Percentiles rank a stretch among this genome's conserved stretches.
phyloP scores from a whole-genome alignment of 2,113 vertebrate genomes.

The Sitta europaea region DNA sequence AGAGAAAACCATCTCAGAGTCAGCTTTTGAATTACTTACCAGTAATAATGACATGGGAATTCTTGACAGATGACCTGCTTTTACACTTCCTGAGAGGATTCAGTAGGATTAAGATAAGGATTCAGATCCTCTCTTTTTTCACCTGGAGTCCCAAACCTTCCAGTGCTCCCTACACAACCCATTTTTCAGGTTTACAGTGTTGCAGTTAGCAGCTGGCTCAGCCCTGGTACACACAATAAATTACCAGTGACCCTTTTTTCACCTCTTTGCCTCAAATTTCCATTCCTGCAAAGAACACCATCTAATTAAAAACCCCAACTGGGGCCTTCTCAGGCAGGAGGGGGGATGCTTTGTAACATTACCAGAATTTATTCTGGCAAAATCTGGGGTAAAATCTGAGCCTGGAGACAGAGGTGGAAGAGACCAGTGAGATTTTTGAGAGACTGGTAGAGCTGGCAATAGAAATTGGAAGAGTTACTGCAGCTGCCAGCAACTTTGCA shows the following conservation, averaged over 20 bases:
- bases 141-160: background rate
- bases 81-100: background rate
- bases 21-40: background rate
- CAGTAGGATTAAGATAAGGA: background rate
- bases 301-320: slow-evolving; percentile 36
- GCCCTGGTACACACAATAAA: background rate
- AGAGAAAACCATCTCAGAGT: background rate
- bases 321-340: background rate
- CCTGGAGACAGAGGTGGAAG: background rate
- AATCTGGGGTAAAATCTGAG: background rate
- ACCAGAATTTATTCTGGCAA: background rate
- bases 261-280: background rate
- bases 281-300: background rate
- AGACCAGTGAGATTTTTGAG: background rate
- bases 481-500: background rate
- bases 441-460: background rate
- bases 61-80: background rate
- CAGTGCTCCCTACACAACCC: background rate
- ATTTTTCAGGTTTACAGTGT: background rate
- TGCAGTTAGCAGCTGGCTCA: background rate
- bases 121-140: background rate
- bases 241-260: background rate
- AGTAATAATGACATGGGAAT: background rate
- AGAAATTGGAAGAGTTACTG: background rate
- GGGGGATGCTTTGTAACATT: background rate